These are phyloP conservation scores for Diaperis boleti DNA, from an alignment of 2,888 invertebrate species.

Conservation along the genomic window DNA sequence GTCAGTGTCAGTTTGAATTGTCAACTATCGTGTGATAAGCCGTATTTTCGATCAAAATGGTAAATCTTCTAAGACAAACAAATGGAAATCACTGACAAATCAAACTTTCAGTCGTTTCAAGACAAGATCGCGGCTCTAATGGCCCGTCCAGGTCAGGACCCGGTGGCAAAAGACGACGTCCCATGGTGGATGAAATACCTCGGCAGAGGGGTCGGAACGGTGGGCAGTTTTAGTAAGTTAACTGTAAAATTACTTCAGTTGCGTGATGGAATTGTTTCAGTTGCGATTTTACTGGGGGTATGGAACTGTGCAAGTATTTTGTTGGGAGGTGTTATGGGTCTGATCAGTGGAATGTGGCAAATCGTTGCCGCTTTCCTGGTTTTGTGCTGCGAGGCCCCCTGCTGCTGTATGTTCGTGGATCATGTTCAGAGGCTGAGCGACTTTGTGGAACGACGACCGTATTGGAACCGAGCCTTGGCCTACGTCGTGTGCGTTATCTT, in stretches of 20 bases:
- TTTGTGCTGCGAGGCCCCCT: conserved; percentile 94
- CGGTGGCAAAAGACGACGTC: conserved; percentile 82
- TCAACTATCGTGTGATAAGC: background rate
- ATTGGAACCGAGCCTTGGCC: conserved; percentile 89
- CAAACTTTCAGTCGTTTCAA: conserved; percentile 76
- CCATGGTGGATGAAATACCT: conserved; percentile 93
- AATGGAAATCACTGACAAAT: conserved; percentile 5
- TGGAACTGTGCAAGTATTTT: conserved; percentile 80
- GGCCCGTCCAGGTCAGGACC: conserved; percentile 85
- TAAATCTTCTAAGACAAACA: conserved; percentile 18
- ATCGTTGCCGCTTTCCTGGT: conserved; percentile 91
- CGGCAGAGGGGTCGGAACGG: conserved; percentile 84
- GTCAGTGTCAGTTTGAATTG: conserved; percentile 37
- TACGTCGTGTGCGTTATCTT: conserved; percentile 83
- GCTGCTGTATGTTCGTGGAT: conserved; percentile 96
- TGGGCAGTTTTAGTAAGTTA: conserved; percentile 83
- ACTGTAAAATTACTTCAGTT: conserved; percentile 16
- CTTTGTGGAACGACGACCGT: conserved; percentile 85
- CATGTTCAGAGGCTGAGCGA: conserved; percentile 89
- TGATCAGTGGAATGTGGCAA: conserved; percentile 86
- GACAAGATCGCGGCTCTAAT: conserved; percentile 85
- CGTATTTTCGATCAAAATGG: conserved; percentile 25
- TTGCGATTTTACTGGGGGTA: conserved; percentile 86
- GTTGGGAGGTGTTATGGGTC: conserved; percentile 72
- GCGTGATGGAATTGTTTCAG: conserved; percentile 67